phyloP scores from a whole-genome alignment of 2,888 invertebrate genomes.

The Belgica antarctica region DNA sequence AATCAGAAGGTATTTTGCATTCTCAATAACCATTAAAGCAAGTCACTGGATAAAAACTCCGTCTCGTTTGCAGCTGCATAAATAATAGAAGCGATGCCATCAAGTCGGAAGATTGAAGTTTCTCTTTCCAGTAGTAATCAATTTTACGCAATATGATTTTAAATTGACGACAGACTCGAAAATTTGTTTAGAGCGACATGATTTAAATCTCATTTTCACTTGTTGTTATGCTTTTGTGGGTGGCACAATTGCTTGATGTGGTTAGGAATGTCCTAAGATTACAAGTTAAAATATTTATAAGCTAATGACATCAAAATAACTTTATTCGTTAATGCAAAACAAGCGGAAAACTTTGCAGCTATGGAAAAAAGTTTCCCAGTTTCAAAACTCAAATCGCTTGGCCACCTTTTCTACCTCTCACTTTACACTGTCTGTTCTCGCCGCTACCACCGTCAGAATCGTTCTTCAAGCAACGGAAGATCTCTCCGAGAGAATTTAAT shows the following conservation, averaged over 20 bases:
- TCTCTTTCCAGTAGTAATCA: not conserved
- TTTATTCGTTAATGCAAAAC: too few species aligned
- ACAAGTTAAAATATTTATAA: too few species aligned
- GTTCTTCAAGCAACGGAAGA: conserved; percentile 21
- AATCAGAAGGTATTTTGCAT: conserved; percentile 30
- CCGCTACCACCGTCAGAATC: not conserved
- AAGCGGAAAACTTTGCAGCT: too few species aligned
- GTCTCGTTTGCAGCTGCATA: not conserved
- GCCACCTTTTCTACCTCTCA: not conserved
- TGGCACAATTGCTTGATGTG: too few species aligned
- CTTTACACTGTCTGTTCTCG: not conserved
- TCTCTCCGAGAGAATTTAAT: conserved; percentile 21
- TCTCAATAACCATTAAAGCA: not conserved
- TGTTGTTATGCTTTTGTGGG: too few species aligned
- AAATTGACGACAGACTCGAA: conserved; percentile 11
- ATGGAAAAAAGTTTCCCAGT: too few species aligned
- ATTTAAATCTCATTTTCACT: conserved; percentile 15
- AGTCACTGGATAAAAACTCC: not conserved
- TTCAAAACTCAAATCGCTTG: not conserved
- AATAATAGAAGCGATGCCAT: not conserved
- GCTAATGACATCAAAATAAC: too few species aligned
- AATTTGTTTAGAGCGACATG: not conserved
- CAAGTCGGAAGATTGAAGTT: not conserved
- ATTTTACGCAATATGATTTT: conserved; percentile 1
- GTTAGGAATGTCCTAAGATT: too few species aligned